A percentile compares a stretch with the other conserved stretches of the same genome.
Evolutionary conservation across 2,888 invertebrate genomes (phyloP).

Genomic region (Megastigmus dorsalis): DNA sequence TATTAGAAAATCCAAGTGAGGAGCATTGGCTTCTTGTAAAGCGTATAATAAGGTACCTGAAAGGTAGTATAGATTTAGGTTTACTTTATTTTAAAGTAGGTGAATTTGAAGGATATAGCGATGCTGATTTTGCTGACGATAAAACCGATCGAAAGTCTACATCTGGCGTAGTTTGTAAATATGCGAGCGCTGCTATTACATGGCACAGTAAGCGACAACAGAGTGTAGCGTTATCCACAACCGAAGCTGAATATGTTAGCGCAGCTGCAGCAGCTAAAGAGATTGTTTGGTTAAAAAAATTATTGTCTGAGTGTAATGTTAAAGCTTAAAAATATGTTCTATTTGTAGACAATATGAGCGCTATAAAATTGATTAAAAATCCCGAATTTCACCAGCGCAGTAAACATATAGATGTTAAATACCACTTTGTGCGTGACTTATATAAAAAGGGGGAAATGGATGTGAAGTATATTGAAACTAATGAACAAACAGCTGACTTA

Average conservation of each 20-base stretch:
- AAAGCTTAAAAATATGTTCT: constrained; percentile 10
- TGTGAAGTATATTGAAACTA: background rate
- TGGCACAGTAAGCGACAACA: constrained; percentile 43
- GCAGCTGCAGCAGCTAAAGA: constrained; percentile 41
- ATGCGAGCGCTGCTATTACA: constrained; percentile 20
- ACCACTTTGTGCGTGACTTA: background rate
- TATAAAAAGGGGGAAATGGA: background rate
- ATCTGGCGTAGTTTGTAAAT: constrained; percentile 26
- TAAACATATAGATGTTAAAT: constrained; percentile 1
- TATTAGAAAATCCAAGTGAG: constrained; percentile 31
- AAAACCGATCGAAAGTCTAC: constrained; percentile 35
- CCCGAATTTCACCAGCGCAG: constrained; percentile 19
- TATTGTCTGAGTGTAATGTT: constrained; percentile 20
- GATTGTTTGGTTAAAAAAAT: constrained; percentile 38
- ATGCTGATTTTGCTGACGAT: constrained; percentile 50
- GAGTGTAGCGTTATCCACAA: constrained; percentile 40
- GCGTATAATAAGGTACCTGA: constrained; percentile 45
- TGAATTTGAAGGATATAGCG: constrained; percentile 28
- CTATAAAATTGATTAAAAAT: constrained; percentile 37
- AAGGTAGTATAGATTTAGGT: constrained; percentile 34
- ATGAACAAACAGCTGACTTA: background rate
- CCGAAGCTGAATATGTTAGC: constrained; percentile 42
- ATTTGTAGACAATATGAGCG: constrained; percentile 29
- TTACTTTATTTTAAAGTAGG: constrained; percentile 15
- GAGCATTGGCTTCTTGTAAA: constrained; percentile 47